Percentiles rank a stretch among this genome's conserved stretches.
These are phyloP conservation scores for Chrysaora quinquecirrha DNA, from an alignment of 30 jellyfish, hydroid and myxozoan genomes.

Conservation along the genomic window DNA sequence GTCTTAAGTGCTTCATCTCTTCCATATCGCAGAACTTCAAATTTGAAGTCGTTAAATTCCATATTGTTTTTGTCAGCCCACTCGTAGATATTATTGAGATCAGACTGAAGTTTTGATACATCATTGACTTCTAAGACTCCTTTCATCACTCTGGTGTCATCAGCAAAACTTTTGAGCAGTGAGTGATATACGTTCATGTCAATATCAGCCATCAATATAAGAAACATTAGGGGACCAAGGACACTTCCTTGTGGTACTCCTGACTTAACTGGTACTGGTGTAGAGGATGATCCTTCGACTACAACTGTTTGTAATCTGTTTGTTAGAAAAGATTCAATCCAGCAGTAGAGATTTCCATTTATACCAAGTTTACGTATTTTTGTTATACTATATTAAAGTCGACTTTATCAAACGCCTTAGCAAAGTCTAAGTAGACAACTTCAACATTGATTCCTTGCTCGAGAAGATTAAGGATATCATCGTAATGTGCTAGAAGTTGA, in stretches of 20 bases:
- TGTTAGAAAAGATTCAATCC: conserved; percentile 28
- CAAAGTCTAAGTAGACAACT: conserved; percentile 18
- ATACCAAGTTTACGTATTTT: not conserved
- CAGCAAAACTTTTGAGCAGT: conserved; percentile 14
- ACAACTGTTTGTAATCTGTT: conserved; percentile 11
- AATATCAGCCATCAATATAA: conserved; percentile 6
- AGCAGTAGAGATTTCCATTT: not conserved
- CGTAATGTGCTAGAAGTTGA: conserved; percentile 18
- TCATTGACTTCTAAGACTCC: not conserved
- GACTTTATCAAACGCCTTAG: conserved; percentile 24
- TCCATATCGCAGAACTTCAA: conserved; percentile 8
- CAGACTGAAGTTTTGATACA: not conserved
- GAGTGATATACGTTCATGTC: not conserved
- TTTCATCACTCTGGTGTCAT: not conserved
- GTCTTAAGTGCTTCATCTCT: not conserved
- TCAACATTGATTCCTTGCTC: conserved; percentile 11
- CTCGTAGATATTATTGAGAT: not conserved
- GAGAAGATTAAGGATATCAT: not conserved
- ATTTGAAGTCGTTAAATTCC: not conserved
- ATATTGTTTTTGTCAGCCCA: conserved; percentile 18
- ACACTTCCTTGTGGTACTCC: conserved; percentile 2
- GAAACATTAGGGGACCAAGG: conserved; percentile 19
- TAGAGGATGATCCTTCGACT: conserved; percentile 27
- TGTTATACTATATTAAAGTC: not conserved
- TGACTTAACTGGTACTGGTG: not conserved